Conservation (phyloP, 53 echinoderm and acorn worm species). For the Luidia sarsii region DNA sequence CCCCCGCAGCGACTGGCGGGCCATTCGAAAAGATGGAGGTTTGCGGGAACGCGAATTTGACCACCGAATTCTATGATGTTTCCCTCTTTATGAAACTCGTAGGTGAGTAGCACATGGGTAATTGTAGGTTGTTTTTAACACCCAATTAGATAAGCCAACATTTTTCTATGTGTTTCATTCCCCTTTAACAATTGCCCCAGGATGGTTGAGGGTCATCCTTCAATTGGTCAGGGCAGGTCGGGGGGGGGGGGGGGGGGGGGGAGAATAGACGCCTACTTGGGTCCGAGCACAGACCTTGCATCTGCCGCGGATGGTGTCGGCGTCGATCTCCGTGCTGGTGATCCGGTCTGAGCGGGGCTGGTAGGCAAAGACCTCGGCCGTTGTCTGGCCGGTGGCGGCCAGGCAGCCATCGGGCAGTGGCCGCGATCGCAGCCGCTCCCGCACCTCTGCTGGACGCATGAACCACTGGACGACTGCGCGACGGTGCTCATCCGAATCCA, state of each 20-base stretch:
- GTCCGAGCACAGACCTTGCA: constrained; percentile 82
- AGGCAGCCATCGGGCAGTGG: constrained; percentile 37
- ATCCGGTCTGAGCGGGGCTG: constrained; percentile 32
- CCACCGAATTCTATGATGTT: too few relatives aligned
- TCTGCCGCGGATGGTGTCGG: constrained; percentile 85
- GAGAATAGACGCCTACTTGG: too few relatives aligned
- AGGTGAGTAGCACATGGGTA: too few relatives aligned
- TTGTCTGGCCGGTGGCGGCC: constrained; percentile 6
- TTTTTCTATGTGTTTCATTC: too few relatives aligned
- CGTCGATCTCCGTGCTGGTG: constrained; percentile 73
- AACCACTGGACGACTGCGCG: constrained; percentile 89
- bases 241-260: too few relatives aligned
- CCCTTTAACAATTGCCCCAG: too few relatives aligned
- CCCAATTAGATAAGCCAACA: too few relatives aligned
- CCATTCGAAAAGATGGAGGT: too few relatives aligned
- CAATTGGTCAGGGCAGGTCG: not conserved
- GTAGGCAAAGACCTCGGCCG: constrained; percentile 71
- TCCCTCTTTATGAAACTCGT: too few relatives aligned
- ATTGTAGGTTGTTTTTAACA: too few relatives aligned
- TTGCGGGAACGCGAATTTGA: too few relatives aligned
- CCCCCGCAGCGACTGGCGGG: too few relatives aligned
- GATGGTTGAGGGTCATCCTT: not conserved
- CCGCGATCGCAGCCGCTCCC: constrained; percentile 6
- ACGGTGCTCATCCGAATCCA: constrained; percentile 49
- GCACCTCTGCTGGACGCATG: constrained; percentile 73